phyloP scores from a whole-genome alignment of 1,140 invertebrate genomes.

The Procambarus clarkii region DNA sequence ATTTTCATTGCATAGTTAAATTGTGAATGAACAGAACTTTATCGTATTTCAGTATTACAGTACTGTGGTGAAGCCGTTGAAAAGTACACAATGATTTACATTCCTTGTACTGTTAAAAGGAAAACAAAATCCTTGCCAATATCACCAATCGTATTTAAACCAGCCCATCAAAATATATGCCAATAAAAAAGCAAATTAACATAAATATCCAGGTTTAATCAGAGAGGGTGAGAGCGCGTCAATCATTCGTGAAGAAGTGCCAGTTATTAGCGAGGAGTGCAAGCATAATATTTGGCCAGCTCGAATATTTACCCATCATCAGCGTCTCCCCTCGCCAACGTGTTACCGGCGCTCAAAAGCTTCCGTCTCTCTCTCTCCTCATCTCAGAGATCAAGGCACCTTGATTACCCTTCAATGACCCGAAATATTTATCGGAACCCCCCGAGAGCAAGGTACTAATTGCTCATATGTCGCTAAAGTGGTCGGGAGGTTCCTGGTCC shows the following conservation, averaged over 20 bases:
- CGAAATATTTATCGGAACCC: neutral
- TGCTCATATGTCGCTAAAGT: neutral
- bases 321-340: neutral
- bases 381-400: neutral
- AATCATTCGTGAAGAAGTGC: neutral
- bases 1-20: no score
- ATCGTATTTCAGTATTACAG: no score
- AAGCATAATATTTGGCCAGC: slow-evolving; percentile 6
- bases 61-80: no score
- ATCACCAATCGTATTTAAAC: no score
- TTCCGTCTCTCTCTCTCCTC: neutral
- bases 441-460: neutral
- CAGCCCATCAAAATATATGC: no score
- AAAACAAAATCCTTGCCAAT: no score
- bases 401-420: neutral
- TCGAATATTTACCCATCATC: slow-evolving; percentile 9
- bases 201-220: neutral
- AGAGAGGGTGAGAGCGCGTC: neutral
- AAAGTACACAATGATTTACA: no score
- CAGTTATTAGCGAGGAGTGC: slow-evolving; percentile 9
- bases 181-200: neutral
- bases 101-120: no score
- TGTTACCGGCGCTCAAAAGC: neutral
- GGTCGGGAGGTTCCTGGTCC: no score
- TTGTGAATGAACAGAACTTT: no score